Percentiles rank a stretch among this genome's conserved stretches.
These are phyloP conservation scores for Orthosia incerta DNA, from an alignment of 2,888 invertebrate genomes.

Conservation along the genomic window DNA sequence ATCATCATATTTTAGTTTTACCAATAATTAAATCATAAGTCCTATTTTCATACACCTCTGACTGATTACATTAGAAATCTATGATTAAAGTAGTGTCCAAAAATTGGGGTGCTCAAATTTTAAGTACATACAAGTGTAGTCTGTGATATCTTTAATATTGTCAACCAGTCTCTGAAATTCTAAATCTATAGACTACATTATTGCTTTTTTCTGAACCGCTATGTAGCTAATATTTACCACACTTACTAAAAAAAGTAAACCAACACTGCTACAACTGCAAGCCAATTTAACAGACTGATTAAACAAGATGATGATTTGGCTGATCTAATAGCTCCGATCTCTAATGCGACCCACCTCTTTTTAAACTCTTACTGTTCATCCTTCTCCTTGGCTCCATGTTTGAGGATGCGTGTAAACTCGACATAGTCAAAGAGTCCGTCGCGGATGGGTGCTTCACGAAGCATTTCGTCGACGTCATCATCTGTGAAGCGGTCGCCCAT, in stretches of 20 bases:
- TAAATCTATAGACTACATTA: constrained; percentile 7
- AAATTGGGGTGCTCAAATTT: constrained; percentile 15
- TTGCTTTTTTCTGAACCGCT: constrained; percentile 7
- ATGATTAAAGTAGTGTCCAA: not conserved
- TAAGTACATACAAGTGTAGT: constrained; percentile 26
- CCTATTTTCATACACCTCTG: constrained; percentile 20
- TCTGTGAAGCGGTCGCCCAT: constrained; percentile 99
- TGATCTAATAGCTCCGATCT: constrained; percentile 24
- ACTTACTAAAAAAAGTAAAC: constrained; percentile 2
- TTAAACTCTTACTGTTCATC: constrained; percentile 94
- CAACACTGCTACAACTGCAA: constrained; percentile 4
- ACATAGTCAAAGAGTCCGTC: constrained; percentile 98
- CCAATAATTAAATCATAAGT: constrained; percentile 32
- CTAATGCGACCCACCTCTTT: constrained; percentile 60
- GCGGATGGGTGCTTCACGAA: constrained; percentile 99
- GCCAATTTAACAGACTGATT: constrained; percentile 6
- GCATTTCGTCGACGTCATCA: constrained; percentile 99
- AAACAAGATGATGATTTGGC: constrained; percentile 17
- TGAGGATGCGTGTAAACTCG: constrained; percentile 99
- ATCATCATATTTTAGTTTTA: constrained; percentile 11
- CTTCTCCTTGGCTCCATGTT: constrained; percentile 99
- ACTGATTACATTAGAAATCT: constrained; percentile 33
- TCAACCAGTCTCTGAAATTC: constrained; percentile 10
- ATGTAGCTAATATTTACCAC: not conserved
- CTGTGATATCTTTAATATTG: constrained; percentile 2